Conservation (phyloP, 2,113 vertebrate genomes). For the Psophia crepitans region DNA sequence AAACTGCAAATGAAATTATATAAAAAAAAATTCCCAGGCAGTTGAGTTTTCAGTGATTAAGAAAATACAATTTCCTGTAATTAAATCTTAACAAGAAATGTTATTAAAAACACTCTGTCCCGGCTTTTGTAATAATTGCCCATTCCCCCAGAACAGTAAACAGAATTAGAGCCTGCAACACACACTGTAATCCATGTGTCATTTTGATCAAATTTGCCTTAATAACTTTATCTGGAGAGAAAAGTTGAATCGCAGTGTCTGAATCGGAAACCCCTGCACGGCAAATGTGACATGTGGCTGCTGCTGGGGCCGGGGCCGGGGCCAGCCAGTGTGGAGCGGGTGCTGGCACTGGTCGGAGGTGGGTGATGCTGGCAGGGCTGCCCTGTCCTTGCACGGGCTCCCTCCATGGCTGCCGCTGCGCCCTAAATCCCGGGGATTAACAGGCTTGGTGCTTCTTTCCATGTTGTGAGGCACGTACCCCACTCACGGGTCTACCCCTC, state of each 20-base stretch:
- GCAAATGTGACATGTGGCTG: neutral
- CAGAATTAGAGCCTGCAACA: conserved; percentile 78
- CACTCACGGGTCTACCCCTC: neutral
- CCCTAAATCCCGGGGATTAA: neutral
- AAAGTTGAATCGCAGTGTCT: conserved; percentile 46
- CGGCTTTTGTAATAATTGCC: conserved; percentile 80
- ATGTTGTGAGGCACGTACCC: rapidly evolving
- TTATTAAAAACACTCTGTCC: conserved; percentile 84
- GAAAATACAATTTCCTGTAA: conserved; percentile 85
- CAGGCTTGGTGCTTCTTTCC: neutral
- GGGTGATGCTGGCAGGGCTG: neutral
- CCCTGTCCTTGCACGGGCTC: neutral
- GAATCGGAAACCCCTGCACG: neutral
- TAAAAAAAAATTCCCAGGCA: conserved; percentile 75
- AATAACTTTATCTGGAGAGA: conserved; percentile 76
- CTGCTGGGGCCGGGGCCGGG: neutral
- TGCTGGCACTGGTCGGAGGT: neutral
- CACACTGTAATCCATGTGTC: conserved; percentile 78
- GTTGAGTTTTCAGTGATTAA: conserved; percentile 84
- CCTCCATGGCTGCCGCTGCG: neutral
- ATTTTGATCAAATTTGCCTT: conserved; percentile 80
- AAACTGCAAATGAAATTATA: conserved; percentile 81
- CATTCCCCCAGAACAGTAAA: conserved; percentile 81
- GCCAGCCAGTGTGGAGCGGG: neutral
- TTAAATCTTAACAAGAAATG: conserved; percentile 87